Conservation (phyloP, 2,113 vertebrate genomes). For the Silurus meridionalis region DNA sequence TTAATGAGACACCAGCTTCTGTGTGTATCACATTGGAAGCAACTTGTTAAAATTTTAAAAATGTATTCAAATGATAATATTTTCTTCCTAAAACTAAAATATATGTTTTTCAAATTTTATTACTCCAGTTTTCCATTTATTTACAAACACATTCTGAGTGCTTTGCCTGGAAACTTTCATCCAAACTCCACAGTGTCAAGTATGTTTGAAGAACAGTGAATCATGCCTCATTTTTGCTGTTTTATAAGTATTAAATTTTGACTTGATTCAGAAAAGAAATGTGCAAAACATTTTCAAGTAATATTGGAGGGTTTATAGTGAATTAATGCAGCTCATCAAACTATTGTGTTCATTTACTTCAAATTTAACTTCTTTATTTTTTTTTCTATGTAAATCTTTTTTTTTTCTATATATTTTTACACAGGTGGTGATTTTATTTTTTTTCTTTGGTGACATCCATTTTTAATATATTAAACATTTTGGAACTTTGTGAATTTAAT, state of each 20-base stretch:
- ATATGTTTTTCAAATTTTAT: conserved; percentile 5
- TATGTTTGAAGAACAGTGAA: conserved; percentile 44
- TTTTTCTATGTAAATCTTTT: neutral
- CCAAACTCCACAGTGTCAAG: conserved; percentile 18
- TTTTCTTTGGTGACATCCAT: neutral
- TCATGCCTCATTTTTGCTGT: conserved; percentile 49
- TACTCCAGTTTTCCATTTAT: conserved; percentile 31
- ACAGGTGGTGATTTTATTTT: neutral
- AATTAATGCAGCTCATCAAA: conserved; percentile 26
- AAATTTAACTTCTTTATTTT: conserved; percentile 55
- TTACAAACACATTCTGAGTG: conserved; percentile 42
- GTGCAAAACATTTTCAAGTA: neutral
- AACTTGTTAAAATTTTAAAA: neutral
- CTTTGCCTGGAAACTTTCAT: conserved; percentile 35
- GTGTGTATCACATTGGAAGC: neutral
- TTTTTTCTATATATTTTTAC: conserved; percentile 28
- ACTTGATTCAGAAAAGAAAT: conserved; percentile 3
- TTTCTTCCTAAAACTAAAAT: neutral
- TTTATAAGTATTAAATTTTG: conserved; percentile 12
- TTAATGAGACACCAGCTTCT: neutral
- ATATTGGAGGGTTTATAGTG: neutral
- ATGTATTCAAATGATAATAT: conserved; percentile 2
- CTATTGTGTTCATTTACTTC: conserved; percentile 22
- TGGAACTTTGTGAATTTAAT: neutral
- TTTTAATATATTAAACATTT: conserved; percentile 17